Base-by-base conservation (phyloP, 2,888 invertebrate species). In the Ectemnius lituratus region DNA sequence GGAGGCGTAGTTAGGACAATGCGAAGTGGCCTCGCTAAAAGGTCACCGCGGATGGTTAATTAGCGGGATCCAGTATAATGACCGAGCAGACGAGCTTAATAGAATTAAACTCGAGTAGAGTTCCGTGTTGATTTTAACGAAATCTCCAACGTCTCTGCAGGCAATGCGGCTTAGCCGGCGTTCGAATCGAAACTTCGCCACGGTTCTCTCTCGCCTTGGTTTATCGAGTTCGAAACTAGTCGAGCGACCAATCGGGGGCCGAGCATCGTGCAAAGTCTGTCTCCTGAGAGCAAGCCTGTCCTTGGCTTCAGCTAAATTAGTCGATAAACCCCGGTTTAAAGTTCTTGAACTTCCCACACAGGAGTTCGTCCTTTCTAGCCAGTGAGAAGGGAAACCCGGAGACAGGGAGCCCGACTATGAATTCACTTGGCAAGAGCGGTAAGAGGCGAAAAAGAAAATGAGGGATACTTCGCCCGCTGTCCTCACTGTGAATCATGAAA, bases 321-420 rank as follows among this genome's bases (percentile, higher is more conserved):
- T 84, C 87, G 87, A 87, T 86, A 86, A 87, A 86, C 82, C 84
- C 73, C 64, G 82, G 82, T 86, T 84, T 85, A 85, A 85, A 85
- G 84, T 83, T 80, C 70, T 60, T 56, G 20, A 83, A 83, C 74
- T 82, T 81, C 73, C 37, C 52, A 27, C 67, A 56, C 57, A 46
- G 57, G 62, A 79, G 62, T 69, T 65, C 58, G 59, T 46, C 57
- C 16, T 49, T 57, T 52, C 49, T 1, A 23, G 47, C 28, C 37
- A 37, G 37, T 11, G 37, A 37, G 37, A 37, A 37, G 11, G 37
- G 37, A 37, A 37, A 11, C 1, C 11, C 8, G 37, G 37, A 37
- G 37, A 37, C 37, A 37, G 37, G 37, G 37, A 37, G 8, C 3
- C 37, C 37, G 37, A 37, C 37, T 63, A 64, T 45, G 58, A 69